These are phyloP conservation scores for Ferrisia virgata DNA, from an alignment of 2,888 invertebrate genomes.

Conservation along the genomic window DNA sequence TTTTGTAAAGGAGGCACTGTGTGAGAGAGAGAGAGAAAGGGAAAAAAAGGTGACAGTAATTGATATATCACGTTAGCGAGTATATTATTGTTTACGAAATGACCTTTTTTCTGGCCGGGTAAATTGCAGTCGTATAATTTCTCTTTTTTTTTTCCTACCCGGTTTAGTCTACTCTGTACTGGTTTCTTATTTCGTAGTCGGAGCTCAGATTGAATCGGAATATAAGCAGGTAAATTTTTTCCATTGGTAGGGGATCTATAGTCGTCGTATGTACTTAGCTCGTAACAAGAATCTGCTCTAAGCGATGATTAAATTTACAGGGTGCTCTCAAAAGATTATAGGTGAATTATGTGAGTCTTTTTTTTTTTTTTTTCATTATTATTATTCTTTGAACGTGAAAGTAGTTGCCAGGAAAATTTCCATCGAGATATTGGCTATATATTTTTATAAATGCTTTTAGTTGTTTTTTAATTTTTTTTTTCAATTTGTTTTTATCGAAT, in stretches of 20 bases:
- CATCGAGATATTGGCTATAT: too few relatives aligned
- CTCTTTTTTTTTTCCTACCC: not conserved
- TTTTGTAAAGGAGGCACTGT: not conserved
- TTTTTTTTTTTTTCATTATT: too few relatives aligned
- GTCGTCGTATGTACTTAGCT: not conserved
- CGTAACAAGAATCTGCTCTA: not conserved
- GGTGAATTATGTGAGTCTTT: too few relatives aligned
- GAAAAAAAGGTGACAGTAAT: constrained; percentile 20
- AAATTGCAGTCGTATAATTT: constrained; percentile 20
- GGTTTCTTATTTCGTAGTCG: not conserved
- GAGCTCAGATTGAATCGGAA: not conserved
- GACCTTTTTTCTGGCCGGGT: constrained; percentile 6
- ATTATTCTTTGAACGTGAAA: too few relatives aligned
- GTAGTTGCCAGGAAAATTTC: too few relatives aligned
- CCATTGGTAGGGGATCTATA: not conserved
- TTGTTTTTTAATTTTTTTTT: too few relatives aligned
- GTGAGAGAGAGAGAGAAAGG: not conserved
- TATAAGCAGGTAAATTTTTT: not conserved
- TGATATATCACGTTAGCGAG: constrained; percentile 7
- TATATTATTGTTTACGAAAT: constrained; percentile 20
- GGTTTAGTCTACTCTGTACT: not conserved
- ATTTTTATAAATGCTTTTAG: too few relatives aligned
- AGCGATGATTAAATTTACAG: not conserved
- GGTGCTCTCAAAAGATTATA: not conserved
- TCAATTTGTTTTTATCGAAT: too few relatives aligned